Percentiles rank a stretch among this genome's conserved stretches.
Evolutionary conservation across 2,797 vertebrate species (phyloP).

Genomic region (Microhierax caerulescens): DNA sequence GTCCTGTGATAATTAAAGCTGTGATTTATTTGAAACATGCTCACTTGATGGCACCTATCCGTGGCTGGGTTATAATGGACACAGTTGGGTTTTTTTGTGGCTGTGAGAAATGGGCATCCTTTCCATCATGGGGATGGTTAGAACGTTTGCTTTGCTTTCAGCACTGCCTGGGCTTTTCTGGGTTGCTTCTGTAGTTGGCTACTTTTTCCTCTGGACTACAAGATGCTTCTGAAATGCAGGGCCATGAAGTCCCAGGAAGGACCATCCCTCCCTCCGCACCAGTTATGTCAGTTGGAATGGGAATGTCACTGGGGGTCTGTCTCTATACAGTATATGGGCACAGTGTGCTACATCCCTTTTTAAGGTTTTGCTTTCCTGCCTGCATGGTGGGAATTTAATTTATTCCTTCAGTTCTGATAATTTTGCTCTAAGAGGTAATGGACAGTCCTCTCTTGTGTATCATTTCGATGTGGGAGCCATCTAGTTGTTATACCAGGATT

Average conservation of each 20-base stretch:
- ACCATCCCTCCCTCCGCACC: neutral
- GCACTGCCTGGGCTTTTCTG: neutral
- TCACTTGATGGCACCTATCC: neutral
- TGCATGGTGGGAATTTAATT: neutral
- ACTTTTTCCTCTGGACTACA: neutral
- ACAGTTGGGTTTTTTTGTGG: neutral
- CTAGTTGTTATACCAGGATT: neutral
- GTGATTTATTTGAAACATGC: neutral
- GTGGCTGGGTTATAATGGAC: neutral
- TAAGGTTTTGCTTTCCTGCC: neutral
- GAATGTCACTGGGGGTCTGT: neutral
- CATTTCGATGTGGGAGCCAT: neutral
- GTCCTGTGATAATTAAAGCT: neutral
- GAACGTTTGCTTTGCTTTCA: neutral
- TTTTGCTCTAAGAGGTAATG: neutral
- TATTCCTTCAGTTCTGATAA: neutral
- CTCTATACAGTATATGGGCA: neutral
- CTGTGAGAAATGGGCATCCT: neutral
- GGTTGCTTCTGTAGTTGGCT: neutral
- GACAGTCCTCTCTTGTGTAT: neutral
- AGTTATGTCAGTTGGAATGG: neutral
- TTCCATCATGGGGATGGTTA: neutral
- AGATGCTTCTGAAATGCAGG: neutral
- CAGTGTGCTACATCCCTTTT: neutral
- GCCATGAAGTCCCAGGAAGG: neutral